Evolutionary conservation across 2,797 vertebrate genomes (phyloP), one percentile per base, ranked within the genome.

Genomic region (Carapus acus): DNA sequence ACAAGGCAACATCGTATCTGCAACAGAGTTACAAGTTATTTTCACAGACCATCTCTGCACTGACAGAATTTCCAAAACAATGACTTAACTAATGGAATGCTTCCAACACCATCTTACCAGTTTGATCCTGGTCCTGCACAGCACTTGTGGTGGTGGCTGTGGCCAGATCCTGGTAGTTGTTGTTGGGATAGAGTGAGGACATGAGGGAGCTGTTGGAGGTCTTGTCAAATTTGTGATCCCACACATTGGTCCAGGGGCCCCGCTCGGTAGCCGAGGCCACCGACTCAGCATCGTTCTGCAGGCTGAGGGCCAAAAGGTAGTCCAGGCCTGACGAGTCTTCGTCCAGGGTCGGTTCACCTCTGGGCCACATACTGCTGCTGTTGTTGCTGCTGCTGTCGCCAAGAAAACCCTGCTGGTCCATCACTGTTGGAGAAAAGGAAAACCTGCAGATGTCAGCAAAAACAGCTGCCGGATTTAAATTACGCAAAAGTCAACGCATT

Each of bases 241-340:
- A 90, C 48, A 88, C 85, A 19, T 85, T 81, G 2, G 82, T 82
- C 87, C 86, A 88, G 43, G 82, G 29, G 23, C 72, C 85, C 7
- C 79, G 69, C 17, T 85, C 23, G 20, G 73, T n/a, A 41, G 83
- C 90, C 81, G 89, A 74, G 61, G 84, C 65, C 45, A 70, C 54
- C n/a, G 79, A 56, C 6, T 81, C 79, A 24, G 79, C 79, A 48
- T 93, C 91, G 18, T 63, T 88, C 57, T 95, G 91, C 34, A 94
- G 83, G 77, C 93, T 95, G 13, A 94, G 88, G 51, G 94, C 93
- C 86, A 94, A 56, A 78, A 91, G 88, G 65, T 93, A 94, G 82
- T 96, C 92, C 63, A 94, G 81, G 47, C 88, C 85, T 2, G 86
- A 83, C 0, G 80, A 85, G 48, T 89, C 88, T n/a, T 91, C 90